phyloP scores from a whole-genome alignment of 2,888 invertebrate species.

The Carcina quercana region DNA sequence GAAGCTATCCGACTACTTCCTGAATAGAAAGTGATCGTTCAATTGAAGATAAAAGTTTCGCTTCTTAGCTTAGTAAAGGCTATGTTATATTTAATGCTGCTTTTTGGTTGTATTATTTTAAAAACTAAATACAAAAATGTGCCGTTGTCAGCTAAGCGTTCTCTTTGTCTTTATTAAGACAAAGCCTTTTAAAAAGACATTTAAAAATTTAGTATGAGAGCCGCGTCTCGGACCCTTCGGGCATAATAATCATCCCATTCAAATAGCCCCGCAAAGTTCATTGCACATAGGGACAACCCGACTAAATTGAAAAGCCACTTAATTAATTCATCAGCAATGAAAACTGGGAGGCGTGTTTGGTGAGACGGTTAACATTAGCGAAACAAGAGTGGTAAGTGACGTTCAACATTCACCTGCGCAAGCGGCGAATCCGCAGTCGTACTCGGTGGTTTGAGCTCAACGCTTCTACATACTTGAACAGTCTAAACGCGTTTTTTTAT shows the following conservation, averaged over 20 bases:
- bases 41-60: too few relatives aligned
- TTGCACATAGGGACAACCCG: constrained; percentile 54
- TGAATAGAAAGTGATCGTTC: too few relatives aligned
- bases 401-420: constrained; percentile 65
- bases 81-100: too few relatives aligned
- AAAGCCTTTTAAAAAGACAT: constrained; percentile 22
- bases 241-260: constrained; percentile 49
- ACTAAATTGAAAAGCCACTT: constrained; percentile 39
- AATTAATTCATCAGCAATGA: constrained; percentile 25
- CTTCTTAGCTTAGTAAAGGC: too few relatives aligned
- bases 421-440: constrained; percentile 55
- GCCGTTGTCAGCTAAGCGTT: too few relatives aligned
- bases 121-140: too few relatives aligned
- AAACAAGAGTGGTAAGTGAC: constrained; percentile 62
- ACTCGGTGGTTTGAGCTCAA: constrained; percentile 38
- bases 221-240: constrained; percentile 30
- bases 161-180: constrained; percentile 11
- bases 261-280: constrained; percentile 63
- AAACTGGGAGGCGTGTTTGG: constrained; percentile 34
- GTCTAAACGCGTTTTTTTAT: constrained; percentile 23
- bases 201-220: constrained; percentile 46
- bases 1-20: too few relatives aligned
- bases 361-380: constrained; percentile 40
- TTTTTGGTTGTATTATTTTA: too few relatives aligned
- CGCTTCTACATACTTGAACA: constrained; percentile 32